Percentiles rank a stretch among this genome's conserved stretches.
Evolutionary conservation across 2,797 vertebrate species (phyloP).

Genomic region (Distichodus sexfasciatus): DNA sequence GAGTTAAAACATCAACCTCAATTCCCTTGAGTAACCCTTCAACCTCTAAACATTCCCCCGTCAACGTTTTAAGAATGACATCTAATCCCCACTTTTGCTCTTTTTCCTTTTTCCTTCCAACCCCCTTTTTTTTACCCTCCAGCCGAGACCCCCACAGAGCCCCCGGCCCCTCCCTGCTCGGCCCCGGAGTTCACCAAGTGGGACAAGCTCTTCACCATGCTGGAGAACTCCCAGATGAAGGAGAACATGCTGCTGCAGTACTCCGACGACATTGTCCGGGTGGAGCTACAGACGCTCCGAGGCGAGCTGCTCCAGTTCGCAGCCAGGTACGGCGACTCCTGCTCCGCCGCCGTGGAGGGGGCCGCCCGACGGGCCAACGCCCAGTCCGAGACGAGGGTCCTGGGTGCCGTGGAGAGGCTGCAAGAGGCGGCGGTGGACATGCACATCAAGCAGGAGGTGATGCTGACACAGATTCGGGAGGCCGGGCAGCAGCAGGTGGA

Average conservation of each 20-base stretch:
- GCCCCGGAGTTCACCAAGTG: conserved; percentile 75
- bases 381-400: conserved; percentile 68
- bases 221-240: conserved; percentile 97
- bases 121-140: background rate
- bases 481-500: conserved; percentile 66
- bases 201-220: conserved; percentile 96
- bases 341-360: conserved; percentile 60
- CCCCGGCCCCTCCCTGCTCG: conserved; percentile 64
- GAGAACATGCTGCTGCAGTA: conserved; percentile 92
- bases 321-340: conserved; percentile 63
- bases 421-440: conserved; percentile 43
- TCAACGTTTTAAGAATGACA: background rate
- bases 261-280: conserved; percentile 78
- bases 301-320: conserved; percentile 80
- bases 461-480: conserved; percentile 73
- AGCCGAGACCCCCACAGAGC: conserved; percentile 50
- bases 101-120: background rate
- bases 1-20: too few relatives aligned
- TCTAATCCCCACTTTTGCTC: background rate
- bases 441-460: conserved; percentile 51
- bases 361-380: conserved; percentile 58
- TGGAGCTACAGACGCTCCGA: conserved; percentile 79
- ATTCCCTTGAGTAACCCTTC: background rate
- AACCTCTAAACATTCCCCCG: too few relatives aligned
- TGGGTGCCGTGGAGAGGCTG: conserved; percentile 55